A percentile compares a stretch with the other conserved stretches of the same genome.
Conservation (phyloP, 1,140 invertebrate genomes). For the Drosophila sechellia region DNA sequence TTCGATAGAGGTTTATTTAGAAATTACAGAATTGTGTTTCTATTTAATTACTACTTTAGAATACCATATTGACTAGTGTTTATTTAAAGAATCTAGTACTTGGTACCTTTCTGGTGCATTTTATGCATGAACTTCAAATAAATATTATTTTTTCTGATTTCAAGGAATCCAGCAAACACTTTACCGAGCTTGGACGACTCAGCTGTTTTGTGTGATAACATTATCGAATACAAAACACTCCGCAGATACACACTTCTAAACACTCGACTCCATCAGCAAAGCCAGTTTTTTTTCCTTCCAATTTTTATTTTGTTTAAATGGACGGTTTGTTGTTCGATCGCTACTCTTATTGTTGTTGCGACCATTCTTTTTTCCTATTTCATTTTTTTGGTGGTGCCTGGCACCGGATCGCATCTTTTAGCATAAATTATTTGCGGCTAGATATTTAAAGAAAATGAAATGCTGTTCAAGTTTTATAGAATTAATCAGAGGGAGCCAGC, state of each 20-base stretch:
- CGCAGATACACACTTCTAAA: constrained; percentile 23
- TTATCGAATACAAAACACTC: constrained; percentile 57
- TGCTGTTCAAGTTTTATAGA: constrained; percentile 67
- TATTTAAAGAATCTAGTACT: neutral
- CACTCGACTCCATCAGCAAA: constrained; percentile 44
- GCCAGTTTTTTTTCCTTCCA: constrained; percentile 15
- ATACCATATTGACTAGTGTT: neutral
- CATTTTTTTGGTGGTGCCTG: constrained; percentile 62
- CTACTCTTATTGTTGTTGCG: constrained; percentile 52
- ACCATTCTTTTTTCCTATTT: constrained; percentile 46
- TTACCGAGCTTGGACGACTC: constrained; percentile 13
- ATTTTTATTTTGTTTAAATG: constrained; percentile 65
- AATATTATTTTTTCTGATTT: too few species aligned
- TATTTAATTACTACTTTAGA: neutral
- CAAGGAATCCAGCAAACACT: neutral
- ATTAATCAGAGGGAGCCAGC: constrained; percentile 56
- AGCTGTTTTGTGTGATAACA: constrained; percentile 56
- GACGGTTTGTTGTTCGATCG: constrained; percentile 67
- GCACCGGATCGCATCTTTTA: constrained; percentile 74
- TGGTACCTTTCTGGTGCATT: neutral
- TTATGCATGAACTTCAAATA: too few species aligned
- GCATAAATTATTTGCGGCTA: constrained; percentile 73
- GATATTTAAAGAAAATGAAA: constrained; percentile 76
- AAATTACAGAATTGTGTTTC: neutral
- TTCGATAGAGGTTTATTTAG: neutral